A percentile compares a stretch with the other conserved stretches of the same genome.
Conservation (phyloP, 1,140 invertebrate species). For the Galleria mellonella region DNA sequence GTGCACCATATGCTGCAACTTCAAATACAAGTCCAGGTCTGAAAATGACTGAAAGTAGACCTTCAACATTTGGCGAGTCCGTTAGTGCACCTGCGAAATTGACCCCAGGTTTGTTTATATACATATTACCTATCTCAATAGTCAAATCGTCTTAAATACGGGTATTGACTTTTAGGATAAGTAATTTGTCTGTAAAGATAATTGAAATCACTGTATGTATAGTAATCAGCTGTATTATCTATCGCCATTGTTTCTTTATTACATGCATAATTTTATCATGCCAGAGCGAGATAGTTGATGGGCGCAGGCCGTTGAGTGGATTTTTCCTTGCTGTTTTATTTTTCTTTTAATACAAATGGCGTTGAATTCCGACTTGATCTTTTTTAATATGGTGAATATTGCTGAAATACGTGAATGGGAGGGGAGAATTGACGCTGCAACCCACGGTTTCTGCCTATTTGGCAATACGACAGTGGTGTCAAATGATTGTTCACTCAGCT, state of each 20-base stretch:
- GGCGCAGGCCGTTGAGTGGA: slow-evolving; percentile 47
- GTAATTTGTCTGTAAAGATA: background rate
- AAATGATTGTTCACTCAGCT: slow-evolving; percentile 10
- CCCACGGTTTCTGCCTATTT: slow-evolving; percentile 8
- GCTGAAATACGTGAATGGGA: background rate
- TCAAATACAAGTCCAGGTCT: slow-evolving; percentile 80
- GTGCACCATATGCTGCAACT: slow-evolving; percentile 86
- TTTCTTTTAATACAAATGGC: slow-evolving; percentile 23
- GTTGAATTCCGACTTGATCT: slow-evolving; percentile 6
- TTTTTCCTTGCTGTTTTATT: slow-evolving; percentile 41
- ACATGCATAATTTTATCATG: slow-evolving; percentile 61
- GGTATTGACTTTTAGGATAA: too few relatives aligned
- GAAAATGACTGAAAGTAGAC: slow-evolving; percentile 71
- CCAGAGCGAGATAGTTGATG: slow-evolving; percentile 48
- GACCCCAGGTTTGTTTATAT: slow-evolving; percentile 85
- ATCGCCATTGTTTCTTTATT: slow-evolving; percentile 57
- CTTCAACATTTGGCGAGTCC: slow-evolving; percentile 86
- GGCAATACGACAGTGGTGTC: slow-evolving; percentile 8
- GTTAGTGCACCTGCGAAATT: slow-evolving; percentile 80
- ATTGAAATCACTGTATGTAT: slow-evolving; percentile 5
- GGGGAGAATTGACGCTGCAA: background rate
- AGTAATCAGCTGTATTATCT: slow-evolving; percentile 45
- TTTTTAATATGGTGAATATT: slow-evolving; percentile 1
- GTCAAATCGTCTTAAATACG: too few relatives aligned
- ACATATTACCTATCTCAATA: slow-evolving; percentile 6